phyloP scores from a whole-genome alignment of 2,797 vertebrate species.

The Xerus rutilus region DNA sequence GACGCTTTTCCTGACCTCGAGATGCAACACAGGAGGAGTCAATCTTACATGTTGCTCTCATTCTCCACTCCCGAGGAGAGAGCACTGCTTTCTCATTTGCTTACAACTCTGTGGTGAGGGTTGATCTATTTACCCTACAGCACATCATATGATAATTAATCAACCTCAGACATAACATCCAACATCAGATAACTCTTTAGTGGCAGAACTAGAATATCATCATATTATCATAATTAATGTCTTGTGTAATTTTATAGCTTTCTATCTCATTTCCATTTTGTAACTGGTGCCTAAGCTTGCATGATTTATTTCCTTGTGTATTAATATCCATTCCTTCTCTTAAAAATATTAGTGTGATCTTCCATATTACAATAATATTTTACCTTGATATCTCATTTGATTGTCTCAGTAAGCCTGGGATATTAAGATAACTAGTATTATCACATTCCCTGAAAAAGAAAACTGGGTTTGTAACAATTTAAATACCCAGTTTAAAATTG shows the following conservation, averaged over 20 bases:
- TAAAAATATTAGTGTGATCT: not conserved
- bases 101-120: not conserved
- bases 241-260: not conserved
- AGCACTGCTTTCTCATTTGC: not conserved
- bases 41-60: not conserved
- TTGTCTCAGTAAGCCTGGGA: not conserved
- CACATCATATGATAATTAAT: not conserved
- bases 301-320: not conserved
- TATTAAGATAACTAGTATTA: not conserved
- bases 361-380: not conserved
- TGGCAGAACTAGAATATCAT: not conserved
- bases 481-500: slow-evolving; percentile 15
- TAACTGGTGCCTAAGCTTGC: not conserved
- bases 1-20: not conserved
- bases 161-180: not conserved
- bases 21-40: not conserved
- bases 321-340: not conserved
- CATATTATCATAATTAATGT: not conserved
- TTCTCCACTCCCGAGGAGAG: not conserved
- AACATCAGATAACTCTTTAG: not conserved
- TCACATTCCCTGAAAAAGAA: not conserved
- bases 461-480: not conserved
- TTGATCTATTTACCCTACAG: not conserved
- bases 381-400: not conserved
- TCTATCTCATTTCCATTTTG: not conserved